Base-by-base conservation (phyloP, 1,140 invertebrate genomes). In the Lepidostoma basale region DNA sequence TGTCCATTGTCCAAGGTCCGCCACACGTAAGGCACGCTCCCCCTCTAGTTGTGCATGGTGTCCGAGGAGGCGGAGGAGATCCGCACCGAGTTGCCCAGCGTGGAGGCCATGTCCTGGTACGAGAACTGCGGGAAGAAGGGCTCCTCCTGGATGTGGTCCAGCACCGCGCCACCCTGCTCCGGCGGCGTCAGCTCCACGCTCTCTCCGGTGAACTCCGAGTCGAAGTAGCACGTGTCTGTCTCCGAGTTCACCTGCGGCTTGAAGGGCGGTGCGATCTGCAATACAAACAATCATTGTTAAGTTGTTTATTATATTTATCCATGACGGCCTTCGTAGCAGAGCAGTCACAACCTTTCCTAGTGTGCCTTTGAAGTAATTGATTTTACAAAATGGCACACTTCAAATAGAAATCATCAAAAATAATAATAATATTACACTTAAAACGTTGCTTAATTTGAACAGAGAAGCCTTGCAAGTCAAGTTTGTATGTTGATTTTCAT, bases 201-300 rank as follows among this genome's bases (percentile, higher is more conserved):
- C 81, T 98, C 96, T 58, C 95, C 95, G n/a, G 97, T 99, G 83
- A 99, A 99, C 84, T 98, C 95, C 65, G 92, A 90, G 83, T 99
- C 97, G 84, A 99, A 99, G 84, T 98, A 97, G 73, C 96, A 88
- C 25, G 97, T 99, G 82, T 99, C 97, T 28, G 93, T 98, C 76
- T 98, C 97, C 14, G 92, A 95, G 47, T 90, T 92, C 45, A 99
- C 96, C 83, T 96, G 92, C 68, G 97, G 97, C 83, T 96, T 97
- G 82, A 98, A 99, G 23, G 97, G 96, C 67, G 93, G 93, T 60
- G 89, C 84, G 74, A 96, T 90, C 88, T 92, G 75, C 26, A 72
- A 68, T 16, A 26, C 18, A 49, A 12, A 36, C 14, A n/a, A n/a
- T n/a, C n/a, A n/a, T n/a, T n/a, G n/a, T n/a, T n/a, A n/a, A n/a